Evolutionary conservation across 2,113 vertebrate genomes (phyloP).

Genomic region (Tetraodon nigroviridis): DNA sequence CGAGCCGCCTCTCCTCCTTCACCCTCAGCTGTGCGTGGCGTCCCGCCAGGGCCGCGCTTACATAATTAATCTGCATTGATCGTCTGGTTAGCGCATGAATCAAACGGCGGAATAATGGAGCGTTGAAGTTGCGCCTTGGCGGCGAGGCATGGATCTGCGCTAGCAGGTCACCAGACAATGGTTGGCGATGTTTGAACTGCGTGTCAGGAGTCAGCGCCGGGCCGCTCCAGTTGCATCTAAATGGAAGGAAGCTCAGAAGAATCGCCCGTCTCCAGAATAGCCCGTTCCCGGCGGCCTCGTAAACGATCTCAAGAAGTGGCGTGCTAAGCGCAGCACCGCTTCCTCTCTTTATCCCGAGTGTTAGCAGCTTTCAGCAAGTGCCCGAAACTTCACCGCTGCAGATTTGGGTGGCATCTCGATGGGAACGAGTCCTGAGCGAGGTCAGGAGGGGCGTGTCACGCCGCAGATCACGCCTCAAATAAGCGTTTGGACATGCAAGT

Average conservation of each 20-base stretch:
- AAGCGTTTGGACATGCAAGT: conserved; percentile 67
- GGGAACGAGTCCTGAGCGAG: conserved; percentile 19
- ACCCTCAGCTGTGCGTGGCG: conserved; percentile 78
- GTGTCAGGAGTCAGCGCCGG: conserved; percentile 48
- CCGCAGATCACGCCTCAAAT: conserved; percentile 59
- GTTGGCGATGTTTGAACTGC: conserved; percentile 34
- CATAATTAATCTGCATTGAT: conserved; percentile 90
- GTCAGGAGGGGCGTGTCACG: conserved; percentile 24
- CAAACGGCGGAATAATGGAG: conserved; percentile 83
- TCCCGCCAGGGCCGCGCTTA: conserved; percentile 84
- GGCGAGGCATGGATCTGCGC: conserved; percentile 5
- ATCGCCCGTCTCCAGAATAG: conserved; percentile 47
- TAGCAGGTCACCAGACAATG: conserved; percentile 52
- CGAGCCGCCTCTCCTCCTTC: conserved; percentile 7
- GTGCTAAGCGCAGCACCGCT: conserved; percentile 48
- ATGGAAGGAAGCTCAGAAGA: conserved; percentile 73
- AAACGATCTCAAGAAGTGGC: conserved; percentile 57
- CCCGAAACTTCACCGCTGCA: conserved; percentile 32
- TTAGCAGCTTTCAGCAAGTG: conserved; percentile 59
- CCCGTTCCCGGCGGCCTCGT: conserved; percentile 43
- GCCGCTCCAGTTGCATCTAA: conserved; percentile 45
- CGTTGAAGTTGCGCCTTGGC: conserved; percentile 71
- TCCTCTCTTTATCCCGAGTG: conserved; percentile 74
- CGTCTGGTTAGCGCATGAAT: conserved; percentile 85
- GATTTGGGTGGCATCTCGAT: conserved; percentile 19